These are phyloP conservation scores for Lumbricus terrestris DNA, from an alignment of 2,888 invertebrate genomes.

Conservation along the genomic window DNA sequence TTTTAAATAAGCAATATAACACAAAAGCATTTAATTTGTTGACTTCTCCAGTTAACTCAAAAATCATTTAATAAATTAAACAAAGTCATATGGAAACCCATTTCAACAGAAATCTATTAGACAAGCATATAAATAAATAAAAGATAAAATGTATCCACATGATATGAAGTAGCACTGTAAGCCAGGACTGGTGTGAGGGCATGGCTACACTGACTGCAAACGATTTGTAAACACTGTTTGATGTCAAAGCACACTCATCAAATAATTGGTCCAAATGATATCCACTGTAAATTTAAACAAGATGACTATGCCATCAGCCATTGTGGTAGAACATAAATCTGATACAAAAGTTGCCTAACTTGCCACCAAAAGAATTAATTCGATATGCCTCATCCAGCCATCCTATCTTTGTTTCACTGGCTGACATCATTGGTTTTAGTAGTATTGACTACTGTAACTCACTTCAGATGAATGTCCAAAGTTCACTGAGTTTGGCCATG, in stretches of 20 bases:
- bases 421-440: too few relatives aligned
- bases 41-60: neutral
- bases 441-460: neutral
- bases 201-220: too few relatives aligned
- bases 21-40: neutral
- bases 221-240: neutral
- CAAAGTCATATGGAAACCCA: neutral
- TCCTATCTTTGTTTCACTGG: neutral
- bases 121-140: neutral
- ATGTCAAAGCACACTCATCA: neutral
- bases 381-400: neutral
- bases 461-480: neutral
- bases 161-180: neutral
- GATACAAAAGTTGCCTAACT: neutral
- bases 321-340: neutral
- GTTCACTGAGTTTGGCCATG: too few relatives aligned
- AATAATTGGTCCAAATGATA: neutral
- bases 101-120: neutral
- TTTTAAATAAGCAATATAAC: neutral
- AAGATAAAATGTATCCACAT: neutral
- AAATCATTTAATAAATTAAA: neutral
- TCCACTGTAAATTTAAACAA: neutral
- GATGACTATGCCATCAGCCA: neutral
- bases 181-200: neutral
- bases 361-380: neutral